phyloP scores from a whole-genome alignment of 2,113 vertebrate genomes.

The Electrona antarctica region DNA sequence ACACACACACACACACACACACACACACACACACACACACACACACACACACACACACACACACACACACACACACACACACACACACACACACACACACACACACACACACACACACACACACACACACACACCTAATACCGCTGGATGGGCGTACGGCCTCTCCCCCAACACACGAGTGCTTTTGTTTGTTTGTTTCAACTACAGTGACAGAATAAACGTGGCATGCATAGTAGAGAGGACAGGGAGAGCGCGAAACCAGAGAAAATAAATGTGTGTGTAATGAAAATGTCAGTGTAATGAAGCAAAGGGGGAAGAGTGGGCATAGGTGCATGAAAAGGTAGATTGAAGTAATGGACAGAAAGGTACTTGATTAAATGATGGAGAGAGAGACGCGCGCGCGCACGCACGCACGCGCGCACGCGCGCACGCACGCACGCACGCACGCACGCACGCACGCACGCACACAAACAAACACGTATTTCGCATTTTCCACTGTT shows the following conservation, averaged over 20 bases:
- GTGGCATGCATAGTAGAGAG: slow-evolving; percentile 6
- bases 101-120: no score
- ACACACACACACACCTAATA: slow-evolving; percentile 64
- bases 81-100: no score
- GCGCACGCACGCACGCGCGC: no score
- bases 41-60: no score
- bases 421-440: no score
- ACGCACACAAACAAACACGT: background rate
- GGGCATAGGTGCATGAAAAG: background rate
- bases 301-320: background rate
- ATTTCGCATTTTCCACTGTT: slow-evolving; percentile 27
- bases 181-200: slow-evolving; percentile 64
- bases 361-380: background rate
- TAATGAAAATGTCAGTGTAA: background rate
- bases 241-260: slow-evolving; percentile 2
- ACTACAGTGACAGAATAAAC: slow-evolving; percentile 41
- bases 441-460: no score
- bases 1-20: slow-evolving; percentile 53
- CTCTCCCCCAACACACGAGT: background rate
- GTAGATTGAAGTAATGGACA: background rate
- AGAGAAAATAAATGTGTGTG: background rate
- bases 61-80: no score
- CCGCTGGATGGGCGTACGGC: slow-evolving; percentile 22
- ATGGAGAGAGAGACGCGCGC: background rate
- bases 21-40: slow-evolving; percentile 59